Base-by-base conservation (phyloP, 2,113 vertebrate species). In the Cricetomys ansorgei region DNA sequence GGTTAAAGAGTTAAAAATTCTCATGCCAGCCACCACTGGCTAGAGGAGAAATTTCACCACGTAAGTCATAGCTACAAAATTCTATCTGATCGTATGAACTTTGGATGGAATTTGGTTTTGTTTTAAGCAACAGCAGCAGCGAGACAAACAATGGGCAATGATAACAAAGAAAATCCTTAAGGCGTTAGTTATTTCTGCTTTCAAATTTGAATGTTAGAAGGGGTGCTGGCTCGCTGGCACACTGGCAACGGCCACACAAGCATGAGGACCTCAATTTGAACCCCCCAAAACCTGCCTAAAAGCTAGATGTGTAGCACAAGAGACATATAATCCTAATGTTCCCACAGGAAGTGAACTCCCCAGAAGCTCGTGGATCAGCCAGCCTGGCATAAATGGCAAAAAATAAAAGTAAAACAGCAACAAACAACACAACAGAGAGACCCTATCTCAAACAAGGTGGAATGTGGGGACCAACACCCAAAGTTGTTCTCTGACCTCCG, bases 21-120 rank as follows among this genome's bases (percentile, higher is more conserved):
- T 80, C 88, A 80, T 59, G 75, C 23, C 0, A 19, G 75, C 43
- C 3, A 37, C 37, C 48, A 37, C 10, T 50, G 40, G 92, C 85
- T 80, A 59, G 25, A 93, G 40, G 79, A 93, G 88, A 90, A 97
- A 92, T 92, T 96, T 95, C 17, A 83, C 16, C 31, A 92, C 94
- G 67, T 81, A 96, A 92, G 96, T 53, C 80, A 62, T 31, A 89
- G 70, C 37, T 59, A 75, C 50, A 92, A 90, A 92, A 86, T 94
- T 69, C 96, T 94, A 34, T 94, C 48, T 53, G 59, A 75, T n/a
- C 13, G 3, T 62, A 89, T 94, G 59, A 90, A 96, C 65, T 96
- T 53, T 12, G 19, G 31, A 57, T 53, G 53, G 43, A 81, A 45
- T 75, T 93, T 90, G 40, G 25, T 27, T 69, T 81, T 75, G 57